phyloP scores from a whole-genome alignment of 1,140 invertebrate genomes.

The Nilaparvata lugens region DNA sequence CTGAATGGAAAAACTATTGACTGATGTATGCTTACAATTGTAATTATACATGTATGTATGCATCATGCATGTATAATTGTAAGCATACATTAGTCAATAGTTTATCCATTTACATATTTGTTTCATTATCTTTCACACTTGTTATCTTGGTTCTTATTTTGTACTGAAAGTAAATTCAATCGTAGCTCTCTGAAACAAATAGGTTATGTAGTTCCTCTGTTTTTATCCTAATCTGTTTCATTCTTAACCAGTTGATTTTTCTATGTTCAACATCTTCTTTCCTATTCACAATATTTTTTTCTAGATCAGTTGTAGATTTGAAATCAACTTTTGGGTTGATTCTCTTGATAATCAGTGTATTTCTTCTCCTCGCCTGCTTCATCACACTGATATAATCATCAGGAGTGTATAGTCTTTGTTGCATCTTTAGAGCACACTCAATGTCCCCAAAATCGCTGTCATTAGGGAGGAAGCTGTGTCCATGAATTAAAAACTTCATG shows the following conservation, averaged over 20 bases:
- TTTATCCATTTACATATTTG: too few relatives aligned
- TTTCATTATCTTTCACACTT: too few relatives aligned
- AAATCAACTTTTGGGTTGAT: neutral
- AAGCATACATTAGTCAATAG: too few relatives aligned
- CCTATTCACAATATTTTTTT: neutral
- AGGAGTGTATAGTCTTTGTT: neutral
- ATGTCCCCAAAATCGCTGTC: neutral
- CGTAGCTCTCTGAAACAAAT: too few relatives aligned
- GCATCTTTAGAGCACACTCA: neutral
- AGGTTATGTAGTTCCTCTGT: too few relatives aligned
- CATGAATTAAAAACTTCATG: neutral
- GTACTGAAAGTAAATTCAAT: too few relatives aligned
- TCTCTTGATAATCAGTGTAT: neutral
- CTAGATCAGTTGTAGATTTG: neutral
- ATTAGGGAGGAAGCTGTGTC: neutral
- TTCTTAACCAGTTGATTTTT: neutral
- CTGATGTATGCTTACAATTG: too few relatives aligned
- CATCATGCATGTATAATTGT: too few relatives aligned
- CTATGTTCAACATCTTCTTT: neutral
- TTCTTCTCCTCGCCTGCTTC: neutral
- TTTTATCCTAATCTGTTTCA: neutral
- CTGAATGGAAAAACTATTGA: too few relatives aligned
- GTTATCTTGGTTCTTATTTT: too few relatives aligned
- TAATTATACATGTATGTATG: too few relatives aligned
- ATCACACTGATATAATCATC: neutral